Base-by-base conservation (phyloP, 2,888 invertebrate genomes). In the Limulus polyphemus region DNA sequence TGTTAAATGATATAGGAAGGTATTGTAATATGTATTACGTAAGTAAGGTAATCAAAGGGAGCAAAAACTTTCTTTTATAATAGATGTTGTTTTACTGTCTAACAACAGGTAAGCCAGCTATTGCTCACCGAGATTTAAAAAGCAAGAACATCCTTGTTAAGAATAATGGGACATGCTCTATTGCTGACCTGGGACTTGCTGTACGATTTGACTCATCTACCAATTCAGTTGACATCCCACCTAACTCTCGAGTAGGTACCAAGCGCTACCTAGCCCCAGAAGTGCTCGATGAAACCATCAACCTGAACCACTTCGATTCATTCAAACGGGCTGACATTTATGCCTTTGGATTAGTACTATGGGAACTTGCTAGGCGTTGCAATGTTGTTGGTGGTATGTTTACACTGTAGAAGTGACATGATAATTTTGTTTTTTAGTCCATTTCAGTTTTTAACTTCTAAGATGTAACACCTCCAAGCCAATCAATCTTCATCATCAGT, bases 101-200 rank as follows among this genome's bases (percentile, higher is more conserved):
- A 7, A 32, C 32, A 32, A 32, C 58, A 65, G 68, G 67, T 16
- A 70, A 70, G 55, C 69, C 69, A 47, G 70, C 68, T 16, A 70
- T 69, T 61, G 69, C 68, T 54, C 71, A 70, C 60, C 57, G 69
- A 55, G 70, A 71, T 58, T 58, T 70, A 13, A 70, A 99, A 62
- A 68, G 69, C 13, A 95, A 97, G 80, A 99, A 98, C 78, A 93
- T 99, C 70, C 82, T 99, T 67, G 91, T 99, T 57, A 90, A 87
- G 74, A 62, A 61, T 51, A 65, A 64, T 56, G 83, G 91, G 71
- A 88, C 88, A 5, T 98, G 97, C 77, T 94, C 93, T 70, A 94
- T 99, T 72, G 98, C 95, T 7, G 98, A 99, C 79, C 80, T 99
- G 67, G 98, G 98, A 10, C 80, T 99, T 67, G 95, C 98, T 3